Evolutionary conservation across 92 coral and sea anemone genomes (phyloP).

Genomic region (Zoanthus gigantus): DNA sequence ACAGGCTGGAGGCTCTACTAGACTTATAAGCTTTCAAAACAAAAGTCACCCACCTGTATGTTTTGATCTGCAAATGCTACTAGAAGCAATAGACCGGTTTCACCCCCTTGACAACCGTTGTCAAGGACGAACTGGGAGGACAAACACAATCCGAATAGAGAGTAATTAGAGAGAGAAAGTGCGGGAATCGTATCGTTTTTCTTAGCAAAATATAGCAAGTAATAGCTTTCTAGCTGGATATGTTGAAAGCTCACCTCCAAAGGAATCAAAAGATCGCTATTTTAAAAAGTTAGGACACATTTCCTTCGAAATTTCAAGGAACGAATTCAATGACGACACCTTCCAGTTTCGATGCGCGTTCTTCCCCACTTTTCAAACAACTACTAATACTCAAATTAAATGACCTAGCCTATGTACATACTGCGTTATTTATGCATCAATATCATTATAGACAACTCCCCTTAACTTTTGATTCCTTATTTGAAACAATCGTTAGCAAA

Average conservation of each 20-base stretch:
- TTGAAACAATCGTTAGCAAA: background rate
- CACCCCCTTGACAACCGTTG: background rate
- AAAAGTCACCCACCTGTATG: background rate
- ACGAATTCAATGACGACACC: background rate
- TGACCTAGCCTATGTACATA: background rate
- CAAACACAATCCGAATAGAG: background rate
- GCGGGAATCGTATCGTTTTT: background rate
- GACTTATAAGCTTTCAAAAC: background rate
- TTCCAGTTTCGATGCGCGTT: background rate
- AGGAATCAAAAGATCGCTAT: background rate
- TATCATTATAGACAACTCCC: background rate
- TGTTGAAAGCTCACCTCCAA: background rate
- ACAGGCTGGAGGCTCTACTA: background rate
- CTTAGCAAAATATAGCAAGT: background rate
- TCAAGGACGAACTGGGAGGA: background rate
- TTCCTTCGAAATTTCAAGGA: background rate
- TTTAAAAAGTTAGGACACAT: background rate
- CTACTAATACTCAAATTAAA: background rate
- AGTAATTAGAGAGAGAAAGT: background rate
- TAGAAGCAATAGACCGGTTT: background rate
- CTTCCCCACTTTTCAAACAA: background rate
- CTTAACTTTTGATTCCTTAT: background rate
- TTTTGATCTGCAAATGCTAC: background rate
- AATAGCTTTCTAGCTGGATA: background rate
- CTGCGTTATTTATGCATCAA: background rate